Percentiles rank a stretch among this genome's conserved stretches.
Evolutionary conservation across 2,888 invertebrate species (phyloP).

Genomic region (Lobophora halterata): DNA sequence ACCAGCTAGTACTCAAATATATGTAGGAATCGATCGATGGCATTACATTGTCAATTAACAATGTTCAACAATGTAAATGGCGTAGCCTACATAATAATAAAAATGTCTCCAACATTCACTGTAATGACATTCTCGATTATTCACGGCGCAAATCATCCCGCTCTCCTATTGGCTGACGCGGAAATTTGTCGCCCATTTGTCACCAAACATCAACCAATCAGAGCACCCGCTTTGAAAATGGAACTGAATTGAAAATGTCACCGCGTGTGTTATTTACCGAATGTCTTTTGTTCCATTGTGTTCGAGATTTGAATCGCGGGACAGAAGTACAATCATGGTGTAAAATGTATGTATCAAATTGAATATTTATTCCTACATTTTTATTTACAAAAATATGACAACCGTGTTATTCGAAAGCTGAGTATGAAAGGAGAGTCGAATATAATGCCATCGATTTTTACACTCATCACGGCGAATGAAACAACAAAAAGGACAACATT

Average conservation of each 20-base stretch:
- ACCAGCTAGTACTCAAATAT: too few species aligned
- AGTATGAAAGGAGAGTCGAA: slow-evolving; percentile 27
- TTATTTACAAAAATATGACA: slow-evolving; percentile 35
- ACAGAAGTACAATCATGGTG: slow-evolving; percentile 33
- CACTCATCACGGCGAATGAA: slow-evolving; percentile 67
- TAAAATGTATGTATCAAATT: slow-evolving; percentile 3
- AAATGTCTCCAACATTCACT: slow-evolving; percentile 28
- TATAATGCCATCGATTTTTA: slow-evolving; percentile 64
- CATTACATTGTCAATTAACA: not conserved
- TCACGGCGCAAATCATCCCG: slow-evolving; percentile 44
- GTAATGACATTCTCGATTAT: slow-evolving; percentile 47
- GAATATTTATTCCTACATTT: not conserved
- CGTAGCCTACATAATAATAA: slow-evolving; percentile 12
- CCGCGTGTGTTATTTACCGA: slow-evolving; percentile 53
- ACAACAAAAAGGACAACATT: slow-evolving; percentile 78
- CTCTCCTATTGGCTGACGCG: slow-evolving; percentile 55
- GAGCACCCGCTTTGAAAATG: slow-evolving; percentile 49
- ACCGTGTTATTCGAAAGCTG: slow-evolving; percentile 24
- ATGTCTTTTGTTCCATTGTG: slow-evolving; percentile 40
- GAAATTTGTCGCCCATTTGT: slow-evolving; percentile 76
- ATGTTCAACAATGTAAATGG: slow-evolving; percentile 8
- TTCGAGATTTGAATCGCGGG: slow-evolving; percentile 27
- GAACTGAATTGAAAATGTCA: slow-evolving; percentile 67
- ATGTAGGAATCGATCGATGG: too few species aligned
- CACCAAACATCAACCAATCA: slow-evolving; percentile 72